phyloP scores from a whole-genome alignment of 1,140 invertebrate species.

The Harpegnathos saltator region DNA sequence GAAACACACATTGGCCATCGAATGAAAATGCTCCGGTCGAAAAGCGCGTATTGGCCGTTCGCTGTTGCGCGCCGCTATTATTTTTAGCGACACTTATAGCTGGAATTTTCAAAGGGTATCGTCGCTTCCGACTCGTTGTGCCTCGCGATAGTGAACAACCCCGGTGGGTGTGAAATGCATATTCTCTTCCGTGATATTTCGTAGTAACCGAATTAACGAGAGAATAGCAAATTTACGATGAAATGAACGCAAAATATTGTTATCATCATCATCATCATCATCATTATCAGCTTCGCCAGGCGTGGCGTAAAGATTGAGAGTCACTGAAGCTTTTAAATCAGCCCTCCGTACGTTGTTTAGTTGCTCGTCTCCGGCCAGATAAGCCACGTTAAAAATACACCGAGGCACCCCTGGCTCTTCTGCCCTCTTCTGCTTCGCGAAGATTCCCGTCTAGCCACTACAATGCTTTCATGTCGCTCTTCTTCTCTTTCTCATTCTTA shows the following conservation, averaged over 20 bases:
- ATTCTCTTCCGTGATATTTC: neutral
- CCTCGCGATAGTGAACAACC: neutral
- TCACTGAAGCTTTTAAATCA: conserved; percentile 67
- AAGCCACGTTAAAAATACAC: conserved; percentile 69
- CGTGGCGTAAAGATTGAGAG: conserved; percentile 52
- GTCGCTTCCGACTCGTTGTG: neutral
- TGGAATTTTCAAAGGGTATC: conserved; percentile 3
- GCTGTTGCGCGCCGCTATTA: conserved; percentile 51
- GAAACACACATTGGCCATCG: conserved; percentile 36
- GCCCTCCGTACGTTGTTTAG: conserved; percentile 59
- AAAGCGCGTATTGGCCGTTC: too few species aligned
- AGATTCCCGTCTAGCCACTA: conserved; percentile 45
- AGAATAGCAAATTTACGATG: neutral
- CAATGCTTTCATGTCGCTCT: conserved; percentile 40
- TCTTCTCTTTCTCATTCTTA: conserved; percentile 28
- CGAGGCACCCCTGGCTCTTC: conserved; percentile 29
- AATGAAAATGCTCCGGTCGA: conserved; percentile 49
- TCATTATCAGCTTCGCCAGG: neutral
- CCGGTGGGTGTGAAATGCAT: neutral
- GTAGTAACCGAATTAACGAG: neutral
- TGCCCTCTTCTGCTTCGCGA: conserved; percentile 15
- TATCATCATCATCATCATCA: too few species aligned
- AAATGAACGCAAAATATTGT: too few species aligned
- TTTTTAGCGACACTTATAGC: conserved; percentile 33
- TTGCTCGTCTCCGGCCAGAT: conserved; percentile 60